Evolutionary conservation across 2,113 vertebrate genomes (phyloP).

Genomic region (Phasianus colchicus): DNA sequence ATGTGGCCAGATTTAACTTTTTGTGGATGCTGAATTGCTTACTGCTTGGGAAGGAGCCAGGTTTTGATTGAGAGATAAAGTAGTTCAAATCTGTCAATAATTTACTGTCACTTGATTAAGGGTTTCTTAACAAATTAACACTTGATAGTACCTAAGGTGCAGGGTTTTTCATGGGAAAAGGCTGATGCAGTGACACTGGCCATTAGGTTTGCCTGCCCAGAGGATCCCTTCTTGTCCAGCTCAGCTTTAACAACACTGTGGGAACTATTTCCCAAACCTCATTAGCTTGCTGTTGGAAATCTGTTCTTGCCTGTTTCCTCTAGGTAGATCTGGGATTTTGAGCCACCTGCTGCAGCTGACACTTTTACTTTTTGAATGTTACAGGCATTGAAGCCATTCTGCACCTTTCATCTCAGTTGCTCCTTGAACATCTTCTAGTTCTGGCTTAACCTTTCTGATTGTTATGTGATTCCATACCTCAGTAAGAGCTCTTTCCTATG

Average conservation of each 20-base stretch:
- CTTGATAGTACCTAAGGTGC: conserved; percentile 68
- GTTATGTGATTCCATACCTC: neutral
- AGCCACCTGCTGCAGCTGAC: neutral
- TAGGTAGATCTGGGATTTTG: neutral
- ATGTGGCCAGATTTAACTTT: conserved; percentile 57
- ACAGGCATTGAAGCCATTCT: neutral
- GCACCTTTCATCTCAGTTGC: neutral
- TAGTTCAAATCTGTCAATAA: conserved; percentile 77
- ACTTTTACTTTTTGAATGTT: neutral
- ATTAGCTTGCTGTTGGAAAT: neutral
- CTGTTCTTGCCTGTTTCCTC: neutral
- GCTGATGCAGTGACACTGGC: conserved; percentile 14
- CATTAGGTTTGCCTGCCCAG: conserved; percentile 29
- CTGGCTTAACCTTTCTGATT: neutral
- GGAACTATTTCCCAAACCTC: neutral
- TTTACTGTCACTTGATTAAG: conserved; percentile 73
- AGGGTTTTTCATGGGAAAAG: conserved; percentile 71
- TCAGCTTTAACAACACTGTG: conserved; percentile 31
- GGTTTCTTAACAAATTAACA: conserved; percentile 70
- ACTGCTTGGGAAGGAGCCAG: conserved; percentile 65
- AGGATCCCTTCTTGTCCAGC: conserved; percentile 30
- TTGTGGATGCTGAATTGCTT: conserved; percentile 62
- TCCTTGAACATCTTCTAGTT: neutral
- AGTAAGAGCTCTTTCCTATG: neutral
- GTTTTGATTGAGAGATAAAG: conserved; percentile 77